These are phyloP conservation scores for Polydrusus pterygomalis DNA, from an alignment of 2,888 invertebrate species.

Conservation along the genomic window DNA sequence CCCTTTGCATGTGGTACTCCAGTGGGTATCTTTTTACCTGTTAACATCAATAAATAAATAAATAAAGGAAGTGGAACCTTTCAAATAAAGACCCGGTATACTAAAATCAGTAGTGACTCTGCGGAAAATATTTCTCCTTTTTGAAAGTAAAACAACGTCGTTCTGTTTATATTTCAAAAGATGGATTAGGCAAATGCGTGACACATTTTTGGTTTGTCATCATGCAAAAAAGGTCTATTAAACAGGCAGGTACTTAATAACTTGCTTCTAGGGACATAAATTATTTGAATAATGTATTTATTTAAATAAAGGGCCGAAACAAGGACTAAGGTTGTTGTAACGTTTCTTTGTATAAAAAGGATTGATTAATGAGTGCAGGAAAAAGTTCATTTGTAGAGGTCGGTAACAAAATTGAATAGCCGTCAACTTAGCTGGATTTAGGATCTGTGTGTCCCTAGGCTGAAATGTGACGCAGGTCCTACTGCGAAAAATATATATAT, in stretches of 20 bases:
- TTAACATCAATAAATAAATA: no score
- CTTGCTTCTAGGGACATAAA: constrained; percentile 31
- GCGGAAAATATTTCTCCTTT: constrained; percentile 10
- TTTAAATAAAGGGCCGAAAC: constrained; percentile 24
- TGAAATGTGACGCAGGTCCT: no score
- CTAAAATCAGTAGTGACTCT: background rate
- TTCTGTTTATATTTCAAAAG: constrained; percentile 43
- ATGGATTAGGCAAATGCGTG: constrained; percentile 51
- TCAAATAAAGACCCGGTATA: no score
- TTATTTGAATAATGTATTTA: constrained; percentile 42
- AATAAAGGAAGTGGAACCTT: no score
- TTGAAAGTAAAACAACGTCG: constrained; percentile 25
- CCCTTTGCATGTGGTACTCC: no score
- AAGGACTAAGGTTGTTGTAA: background rate
- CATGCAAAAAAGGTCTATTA: constrained; percentile 40
- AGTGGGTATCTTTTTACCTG: no score
- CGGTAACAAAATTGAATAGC: no score
- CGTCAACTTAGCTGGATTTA: background rate
- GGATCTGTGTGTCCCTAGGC: no score
- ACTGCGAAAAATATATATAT: no score
- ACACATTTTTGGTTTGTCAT: constrained; percentile 41
- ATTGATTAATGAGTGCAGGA: constrained; percentile 8
- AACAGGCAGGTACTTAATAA: constrained; percentile 41
- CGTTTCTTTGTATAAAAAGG: constrained; percentile 10
- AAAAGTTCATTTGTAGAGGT: background rate